Conservation (phyloP, 2,888 invertebrate species). For the Lasioglossum calceatum region DNA sequence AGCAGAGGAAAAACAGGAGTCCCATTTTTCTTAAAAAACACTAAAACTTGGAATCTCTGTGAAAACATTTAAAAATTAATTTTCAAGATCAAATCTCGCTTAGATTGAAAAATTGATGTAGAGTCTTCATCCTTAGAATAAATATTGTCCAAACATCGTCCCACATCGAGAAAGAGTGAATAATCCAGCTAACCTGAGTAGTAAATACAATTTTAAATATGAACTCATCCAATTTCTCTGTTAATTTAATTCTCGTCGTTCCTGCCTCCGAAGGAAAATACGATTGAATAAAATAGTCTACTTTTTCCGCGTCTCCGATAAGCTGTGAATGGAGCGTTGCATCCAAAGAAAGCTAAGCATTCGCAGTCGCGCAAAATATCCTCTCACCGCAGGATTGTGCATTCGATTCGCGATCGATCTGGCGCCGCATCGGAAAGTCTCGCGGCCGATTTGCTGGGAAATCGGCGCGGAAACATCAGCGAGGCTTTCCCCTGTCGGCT, state of each 20-base stretch:
- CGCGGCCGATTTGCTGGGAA: not conserved
- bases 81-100: no score
- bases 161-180: no score
- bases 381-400: not conserved
- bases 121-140: no score
- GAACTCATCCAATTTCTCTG: not conserved
- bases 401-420: not conserved
- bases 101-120: no score
- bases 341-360: not conserved
- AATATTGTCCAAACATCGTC: no score
- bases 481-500: slow-evolving; percentile 21
- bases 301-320: not conserved
- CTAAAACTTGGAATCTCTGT: no score
- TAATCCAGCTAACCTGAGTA: no score
- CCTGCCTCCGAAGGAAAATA: not conserved
- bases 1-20: no score
- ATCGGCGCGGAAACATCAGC: not conserved
- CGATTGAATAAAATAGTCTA: not conserved
- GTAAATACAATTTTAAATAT: not conserved
- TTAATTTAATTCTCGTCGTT: not conserved
- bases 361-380: not conserved
- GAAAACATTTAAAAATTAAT: no score
- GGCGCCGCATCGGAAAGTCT: not conserved
- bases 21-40: no score
- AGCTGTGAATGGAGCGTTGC: not conserved